A percentile compares a stretch with the other conserved stretches of the same genome.
Evolutionary conservation across 2,113 vertebrate species (phyloP).

Genomic region (Myodes glareolus): DNA sequence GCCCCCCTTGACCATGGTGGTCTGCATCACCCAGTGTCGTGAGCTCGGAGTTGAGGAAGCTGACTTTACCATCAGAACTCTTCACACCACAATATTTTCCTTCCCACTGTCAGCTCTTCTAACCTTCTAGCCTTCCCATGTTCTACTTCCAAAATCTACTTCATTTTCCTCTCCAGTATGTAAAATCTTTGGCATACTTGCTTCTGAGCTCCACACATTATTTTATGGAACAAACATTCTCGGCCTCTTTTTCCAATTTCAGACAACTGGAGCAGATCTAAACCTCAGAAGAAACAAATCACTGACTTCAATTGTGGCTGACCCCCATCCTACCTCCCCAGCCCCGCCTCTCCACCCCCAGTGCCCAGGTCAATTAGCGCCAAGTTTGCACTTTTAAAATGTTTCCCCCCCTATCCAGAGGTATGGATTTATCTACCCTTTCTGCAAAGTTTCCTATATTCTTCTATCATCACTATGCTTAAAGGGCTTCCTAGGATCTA

Average conservation of each 20-base stretch:
- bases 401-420: background rate
- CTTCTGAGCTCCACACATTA: background rate
- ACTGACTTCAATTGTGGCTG: background rate
- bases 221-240: background rate
- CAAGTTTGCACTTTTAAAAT: conserved; percentile 43
- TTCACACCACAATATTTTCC: background rate
- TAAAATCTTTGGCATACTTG: conserved; percentile 17
- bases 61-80: background rate
- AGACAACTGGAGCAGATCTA: background rate
- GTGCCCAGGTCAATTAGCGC: background rate
- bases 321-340: background rate
- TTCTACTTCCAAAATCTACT: background rate
- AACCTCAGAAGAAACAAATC: background rate
- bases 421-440: conserved; percentile 27
- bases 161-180: conserved; percentile 6
- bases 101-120: background rate
- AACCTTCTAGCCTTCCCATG: background rate
- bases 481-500: conserved; percentile 37
- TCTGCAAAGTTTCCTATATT: conserved; percentile 34
- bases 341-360: background rate
- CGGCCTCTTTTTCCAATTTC: background rate
- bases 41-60: background rate
- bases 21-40: background rate
- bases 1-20: background rate
- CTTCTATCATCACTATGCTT: conserved; percentile 64